Conservation (phyloP, 2,113 vertebrate genomes). For the Daboia siamensis region DNA sequence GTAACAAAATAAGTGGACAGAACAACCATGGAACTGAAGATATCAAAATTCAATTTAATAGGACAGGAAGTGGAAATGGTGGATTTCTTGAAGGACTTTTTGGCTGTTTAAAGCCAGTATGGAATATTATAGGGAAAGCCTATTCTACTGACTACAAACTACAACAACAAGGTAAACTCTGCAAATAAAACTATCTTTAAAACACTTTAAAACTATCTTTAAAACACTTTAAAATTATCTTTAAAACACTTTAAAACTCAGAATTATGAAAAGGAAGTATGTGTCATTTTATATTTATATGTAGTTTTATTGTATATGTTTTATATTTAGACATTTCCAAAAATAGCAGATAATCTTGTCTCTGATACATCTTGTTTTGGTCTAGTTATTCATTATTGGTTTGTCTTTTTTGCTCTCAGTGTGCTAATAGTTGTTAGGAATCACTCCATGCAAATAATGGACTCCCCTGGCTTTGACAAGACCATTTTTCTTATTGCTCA, state of each 20-base stretch:
- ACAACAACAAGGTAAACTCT: slow-evolving; percentile 89
- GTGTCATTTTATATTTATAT: neutral
- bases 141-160: slow-evolving; percentile 98
- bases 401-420: neutral
- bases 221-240: neutral
- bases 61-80: slow-evolving; percentile 77
- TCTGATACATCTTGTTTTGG: neutral
- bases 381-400: neutral
- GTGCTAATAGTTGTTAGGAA: neutral
- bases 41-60: slow-evolving; percentile 93
- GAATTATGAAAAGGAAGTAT: neutral
- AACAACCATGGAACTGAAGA: slow-evolving; percentile 71
- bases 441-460: neutral
- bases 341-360: neutral
- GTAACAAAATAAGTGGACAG: slow-evolving; percentile 73
- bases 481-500: neutral
- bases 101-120: slow-evolving; percentile 91
- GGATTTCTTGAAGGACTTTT: slow-evolving; percentile 98
- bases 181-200: fast-evolving
- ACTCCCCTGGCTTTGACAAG: neutral
- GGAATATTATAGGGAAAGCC: slow-evolving; percentile 98
- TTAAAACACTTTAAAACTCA: neutral
- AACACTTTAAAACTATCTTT: too few relatives aligned
- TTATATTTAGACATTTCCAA: neutral
- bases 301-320: neutral